These are phyloP conservation scores for Drosophila obscura DNA, from an alignment of 1,140 invertebrate species.

Conservation along the genomic window DNA sequence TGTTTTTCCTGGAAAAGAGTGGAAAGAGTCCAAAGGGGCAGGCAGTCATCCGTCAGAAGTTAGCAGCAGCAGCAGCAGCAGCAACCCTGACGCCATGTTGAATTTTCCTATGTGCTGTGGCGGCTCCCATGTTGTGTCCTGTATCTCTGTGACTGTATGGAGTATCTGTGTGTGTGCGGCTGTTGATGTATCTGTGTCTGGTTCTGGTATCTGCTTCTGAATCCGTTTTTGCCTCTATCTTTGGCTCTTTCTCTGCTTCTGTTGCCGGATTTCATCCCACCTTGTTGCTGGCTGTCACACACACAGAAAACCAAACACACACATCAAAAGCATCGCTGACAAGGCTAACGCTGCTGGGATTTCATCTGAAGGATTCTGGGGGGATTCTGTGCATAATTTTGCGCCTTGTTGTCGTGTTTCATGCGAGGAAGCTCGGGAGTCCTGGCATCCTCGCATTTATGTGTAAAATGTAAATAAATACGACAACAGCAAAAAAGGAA, in stretches of 20 bases:
- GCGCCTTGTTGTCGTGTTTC: constrained; percentile 76
- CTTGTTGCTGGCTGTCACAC: constrained; percentile 72
- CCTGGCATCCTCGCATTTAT: constrained; percentile 33
- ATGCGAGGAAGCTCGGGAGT: constrained; percentile 12
- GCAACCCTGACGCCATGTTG: constrained; percentile 71
- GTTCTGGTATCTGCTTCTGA: constrained; percentile 1
- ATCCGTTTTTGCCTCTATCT: not conserved
- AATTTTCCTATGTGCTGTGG: constrained; percentile 46
- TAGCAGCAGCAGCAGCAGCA: constrained; percentile 45
- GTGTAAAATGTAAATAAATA: constrained; percentile 80
- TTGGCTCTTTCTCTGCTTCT: constrained; percentile 6
- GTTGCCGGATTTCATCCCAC: constrained; percentile 50
- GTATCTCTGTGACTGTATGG: not conserved
- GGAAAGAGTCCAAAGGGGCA: constrained; percentile 17
- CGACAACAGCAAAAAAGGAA: constrained; percentile 41
- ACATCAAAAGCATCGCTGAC: constrained; percentile 56
- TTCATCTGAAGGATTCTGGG: constrained; percentile 51
- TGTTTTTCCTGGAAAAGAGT: constrained; percentile 7
- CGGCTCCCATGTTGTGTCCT: constrained; percentile 16
- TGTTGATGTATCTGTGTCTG: constrained; percentile 42
- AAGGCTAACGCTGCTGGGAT: constrained; percentile 69
- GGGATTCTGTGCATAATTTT: constrained; percentile 80
- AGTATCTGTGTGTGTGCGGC: not conserved
- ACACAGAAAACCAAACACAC: constrained; percentile 32
- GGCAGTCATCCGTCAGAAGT: constrained; percentile 77